Evolutionary conservation across 2,888 invertebrate species (phyloP), one percentile per base, ranked within the genome.

Genomic region (Ormyrus pomaceus): DNA sequence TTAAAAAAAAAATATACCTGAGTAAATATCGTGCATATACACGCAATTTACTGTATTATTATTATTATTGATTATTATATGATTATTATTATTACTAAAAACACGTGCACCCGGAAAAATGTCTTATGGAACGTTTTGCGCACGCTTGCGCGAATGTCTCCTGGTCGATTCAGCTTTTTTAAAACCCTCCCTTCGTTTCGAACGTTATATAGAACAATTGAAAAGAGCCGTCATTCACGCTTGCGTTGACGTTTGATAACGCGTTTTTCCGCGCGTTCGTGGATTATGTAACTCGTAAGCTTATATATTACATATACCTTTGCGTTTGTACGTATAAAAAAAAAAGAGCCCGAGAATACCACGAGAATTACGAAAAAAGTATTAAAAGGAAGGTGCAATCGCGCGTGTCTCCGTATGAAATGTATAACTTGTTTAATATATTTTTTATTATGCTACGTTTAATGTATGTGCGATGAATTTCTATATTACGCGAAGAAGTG

Each of bases 21-120:
- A 84, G 74, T 71, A 65, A 84, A 80, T 72, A 69, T 80, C 82
- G 82, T 82, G 72, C 79, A 80, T 83, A 45, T 82, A 82, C 83
- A 75, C 77, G 80, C 82, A 79, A 83, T 82, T 84, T 82, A 78
- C 58, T 61, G n/a, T 68, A 66, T 80, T 83, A 65, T 55, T 76
- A 61, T 78, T 80, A 78, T 79, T 77, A 81, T 77, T 81, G 46
- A 51, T 61, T 82, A 82, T 56, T 10, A 56, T 72, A 34, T 46
- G 59, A 62, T 53, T 13, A 55, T 55, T 56, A 51, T 73, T 69
- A 65, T 55, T 73, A 50, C 19, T 19, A 34, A 19, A 65, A 8
- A 56, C 53, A 45, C 51, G 58, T 19, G 19, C 69, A 19, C 34
- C 8, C 53, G 48, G 65, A 69, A 75, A 69, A 62, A 48, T 62